These are phyloP conservation scores for Arrhopalites spinosus DNA, from an alignment of 2,888 invertebrate species.

Conservation along the genomic window DNA sequence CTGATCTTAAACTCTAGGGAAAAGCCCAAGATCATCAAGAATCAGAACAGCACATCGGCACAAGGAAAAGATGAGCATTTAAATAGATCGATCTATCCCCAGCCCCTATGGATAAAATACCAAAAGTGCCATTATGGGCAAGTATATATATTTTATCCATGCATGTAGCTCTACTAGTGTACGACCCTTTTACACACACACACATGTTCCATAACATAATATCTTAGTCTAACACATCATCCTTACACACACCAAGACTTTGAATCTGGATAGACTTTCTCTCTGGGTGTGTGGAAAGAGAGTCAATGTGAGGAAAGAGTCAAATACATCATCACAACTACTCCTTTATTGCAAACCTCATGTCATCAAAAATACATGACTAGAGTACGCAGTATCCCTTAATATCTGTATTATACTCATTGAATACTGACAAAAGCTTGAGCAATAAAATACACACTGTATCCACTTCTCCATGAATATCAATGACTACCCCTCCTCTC, in stretches of 20 bases:
- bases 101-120: conserved; percentile 42
- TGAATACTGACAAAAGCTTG: conserved; percentile 40
- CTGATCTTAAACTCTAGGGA: conserved; percentile 4
- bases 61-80: conserved; percentile 50
- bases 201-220: background rate
- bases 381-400: conserved; percentile 34
- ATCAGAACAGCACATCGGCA: conserved; percentile 38
- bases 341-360: conserved; percentile 38
- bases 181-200: background rate
- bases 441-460: conserved; percentile 35
- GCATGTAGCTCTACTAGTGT: background rate
- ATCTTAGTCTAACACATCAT: too few relatives aligned
- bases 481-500: conserved; percentile 26
- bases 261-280: background rate
- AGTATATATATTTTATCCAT: conserved; percentile 7
- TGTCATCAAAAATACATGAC: conserved; percentile 45
- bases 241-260: background rate
- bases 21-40: conserved; percentile 36
- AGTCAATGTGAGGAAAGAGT: conserved; percentile 31
- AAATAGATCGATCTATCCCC: conserved; percentile 53
- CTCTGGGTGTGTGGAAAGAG: conserved; percentile 15
- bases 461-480: conserved; percentile 32
- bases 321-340: conserved; percentile 39
- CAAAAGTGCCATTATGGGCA: conserved; percentile 52
- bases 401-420: conserved; percentile 41